Evolutionary conservation across 2,797 vertebrate species (phyloP), one percentile per base, ranked within the genome.

Genomic region (Periparus ater): DNA sequence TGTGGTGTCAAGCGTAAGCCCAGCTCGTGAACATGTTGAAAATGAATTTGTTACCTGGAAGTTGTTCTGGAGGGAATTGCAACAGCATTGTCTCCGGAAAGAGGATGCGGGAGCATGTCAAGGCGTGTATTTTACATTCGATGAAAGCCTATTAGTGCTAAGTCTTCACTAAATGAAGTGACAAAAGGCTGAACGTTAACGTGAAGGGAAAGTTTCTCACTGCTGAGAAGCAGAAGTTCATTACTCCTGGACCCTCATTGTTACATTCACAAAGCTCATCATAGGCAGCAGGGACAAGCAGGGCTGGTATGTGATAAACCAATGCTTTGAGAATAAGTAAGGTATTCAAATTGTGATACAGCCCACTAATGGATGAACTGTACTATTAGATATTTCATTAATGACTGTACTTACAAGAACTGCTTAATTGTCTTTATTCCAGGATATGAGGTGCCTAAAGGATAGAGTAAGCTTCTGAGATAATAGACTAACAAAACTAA

Each of bases 341-440:
- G 22, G 13, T 77, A 68, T 68, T 80, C 61, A 61, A 74, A 48
- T 38, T 70, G 73, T 34, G 40, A 58, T 72, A 12, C 14, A 75
- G 23, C n/a, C 58, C 67, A 42, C 72, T 91, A 78, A 78, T 90
- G 79, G 62, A 36, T 65, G 20, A 74, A n/a, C 29, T 48, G 20
- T 72, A 11, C 70, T 70, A 89, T 73, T 80, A 75, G 85, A 3
- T 95, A 65, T 51, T 95, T 95, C 45, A 83, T 94, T 93, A 89
- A 45, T 72, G 21, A 45, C 47, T 75, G 0, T 21, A 44, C 47
- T 48, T 58, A 62, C 22, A 78, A 75, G 67, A 92, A 68, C 20
- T 78, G 45, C 26, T 44, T 51, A 48, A 62, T 62, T 83, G 53
- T 47, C 34, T 79, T 68, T 80, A 22, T 92, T 91, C 68, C 38